Conservation (phyloP, 2,888 invertebrate genomes). For the Sinhomidia bicolor region DNA sequence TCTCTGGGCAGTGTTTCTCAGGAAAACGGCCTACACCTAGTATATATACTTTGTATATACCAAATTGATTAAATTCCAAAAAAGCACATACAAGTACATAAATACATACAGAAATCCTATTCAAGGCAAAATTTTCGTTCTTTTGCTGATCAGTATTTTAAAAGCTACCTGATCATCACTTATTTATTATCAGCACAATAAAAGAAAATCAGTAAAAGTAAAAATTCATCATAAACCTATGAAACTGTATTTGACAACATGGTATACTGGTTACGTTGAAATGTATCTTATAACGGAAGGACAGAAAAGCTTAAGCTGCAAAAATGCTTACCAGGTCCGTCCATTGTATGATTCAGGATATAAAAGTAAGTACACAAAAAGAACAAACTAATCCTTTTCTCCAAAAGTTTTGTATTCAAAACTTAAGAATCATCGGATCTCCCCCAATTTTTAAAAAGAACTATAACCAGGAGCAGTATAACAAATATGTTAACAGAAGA, state of each 20-base stretch:
- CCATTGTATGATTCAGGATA: too few relatives aligned
- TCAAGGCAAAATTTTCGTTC: background rate
- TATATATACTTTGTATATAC: background rate
- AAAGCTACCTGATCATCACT: background rate
- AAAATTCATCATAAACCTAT: too few relatives aligned
- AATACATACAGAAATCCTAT: background rate
- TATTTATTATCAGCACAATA: background rate
- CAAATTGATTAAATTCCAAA: constrained; percentile 66
- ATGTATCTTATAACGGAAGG: too few relatives aligned
- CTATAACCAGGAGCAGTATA: background rate
- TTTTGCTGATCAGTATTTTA: background rate
- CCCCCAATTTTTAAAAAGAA: background rate
- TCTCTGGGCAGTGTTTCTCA: too few relatives aligned
- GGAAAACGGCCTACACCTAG: background rate
- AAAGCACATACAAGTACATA: constrained; percentile 21
- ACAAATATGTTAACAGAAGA: background rate
- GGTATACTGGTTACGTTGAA: too few relatives aligned
- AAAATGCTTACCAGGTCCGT: too few relatives aligned
- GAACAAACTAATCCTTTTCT: too few relatives aligned
- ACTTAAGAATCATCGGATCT: too few relatives aligned
- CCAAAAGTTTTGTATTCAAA: too few relatives aligned
- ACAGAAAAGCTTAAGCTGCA: too few relatives aligned
- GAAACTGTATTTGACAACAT: too few relatives aligned
- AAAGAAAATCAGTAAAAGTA: background rate
- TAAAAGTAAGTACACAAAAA: too few relatives aligned